Evolutionary conservation across 30 jellyfish, hydroid and myxozoan species (phyloP), one percentile per base, ranked within the genome.

Genomic region (Turritopsis dohrnii): DNA sequence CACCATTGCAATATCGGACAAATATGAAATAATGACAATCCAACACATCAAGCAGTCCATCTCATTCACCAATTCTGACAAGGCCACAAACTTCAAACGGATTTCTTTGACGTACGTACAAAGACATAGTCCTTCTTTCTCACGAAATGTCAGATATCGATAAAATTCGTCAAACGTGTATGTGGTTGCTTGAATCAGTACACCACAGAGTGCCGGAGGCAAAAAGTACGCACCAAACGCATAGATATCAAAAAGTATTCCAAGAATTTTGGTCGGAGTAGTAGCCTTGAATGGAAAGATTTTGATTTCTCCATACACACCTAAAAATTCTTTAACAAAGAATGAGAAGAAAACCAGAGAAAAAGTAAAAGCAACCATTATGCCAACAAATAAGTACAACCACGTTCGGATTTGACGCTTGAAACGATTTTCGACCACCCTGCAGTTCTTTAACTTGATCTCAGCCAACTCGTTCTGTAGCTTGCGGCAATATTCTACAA

Each of bases 221-320:
- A 74, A 74, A 74, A 74, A 74, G 54, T 41, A 74, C 17, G 65
- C 60, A 74, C 65, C 83, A n/a, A 69, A 27, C 1, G 30, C 77
- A 27, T 7, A 69, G 19, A 69, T 16, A n/a, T 69, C 77, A 69
- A 69, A 69, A 7, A 69, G 17, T 7, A 27, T 69, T 7, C n/a
- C 31, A 23, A 27, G n/a, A 69, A 16, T 27, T n/a, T 7, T n/a
- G 8, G 30, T 27, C 16, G 41, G 0, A n/a, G 19, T 9, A n/a
- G 77, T 7, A 16, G 0, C 22, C 0, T 23, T 23, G 28, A 69
- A 69, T 9, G 77, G 77, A 19, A 27, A 69, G 41, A 69, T 21
- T 1, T n/a, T n/a, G 0, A n/a, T 7, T 23, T 27, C 30, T 69
- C 9, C 1, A 19, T 7, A 23, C 77, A 19, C 8, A 7, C 30